Percentiles rank a stretch among this genome's conserved stretches.
These are phyloP conservation scores for Salticus scenicus DNA, from an alignment of 2,888 invertebrate genomes.

Conservation along the genomic window DNA sequence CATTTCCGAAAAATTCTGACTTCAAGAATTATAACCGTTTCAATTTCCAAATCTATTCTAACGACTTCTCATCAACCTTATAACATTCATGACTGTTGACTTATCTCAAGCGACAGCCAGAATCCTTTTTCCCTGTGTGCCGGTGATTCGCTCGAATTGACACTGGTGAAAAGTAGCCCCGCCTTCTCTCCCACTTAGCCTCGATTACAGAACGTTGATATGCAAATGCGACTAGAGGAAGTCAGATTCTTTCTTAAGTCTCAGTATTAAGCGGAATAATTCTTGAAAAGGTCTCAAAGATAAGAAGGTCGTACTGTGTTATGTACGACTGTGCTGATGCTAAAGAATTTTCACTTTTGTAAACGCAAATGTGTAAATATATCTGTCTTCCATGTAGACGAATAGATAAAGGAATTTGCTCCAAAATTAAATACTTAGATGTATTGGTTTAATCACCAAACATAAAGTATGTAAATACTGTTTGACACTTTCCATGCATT, in stretches of 20 bases:
- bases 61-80: slow-evolving; percentile 2
- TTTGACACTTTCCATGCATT: no score
- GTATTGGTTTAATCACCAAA: no score
- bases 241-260: not conserved
- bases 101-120: slow-evolving; percentile 14
- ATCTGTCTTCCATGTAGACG: no score
- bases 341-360: not conserved
- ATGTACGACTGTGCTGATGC: not conserved
- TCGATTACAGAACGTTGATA: slow-evolving; percentile 24
- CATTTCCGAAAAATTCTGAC: no score
- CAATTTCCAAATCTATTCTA: not conserved
- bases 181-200: not conserved
- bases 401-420: no score
- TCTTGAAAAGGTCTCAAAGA: slow-evolving; percentile 34
- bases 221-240: slow-evolving; percentile 39
- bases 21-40: no score
- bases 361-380: not conserved
- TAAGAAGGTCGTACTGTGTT: slow-evolving; percentile 18
- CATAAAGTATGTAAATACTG: no score
- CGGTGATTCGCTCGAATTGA: slow-evolving; percentile 18
- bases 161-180: no score
- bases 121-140: not conserved
- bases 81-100: not conserved
- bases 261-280: slow-evolving; percentile 53
- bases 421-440: no score